Conservation (phyloP, 1,140 invertebrate genomes). For the Zaprionus taronus region DNA sequence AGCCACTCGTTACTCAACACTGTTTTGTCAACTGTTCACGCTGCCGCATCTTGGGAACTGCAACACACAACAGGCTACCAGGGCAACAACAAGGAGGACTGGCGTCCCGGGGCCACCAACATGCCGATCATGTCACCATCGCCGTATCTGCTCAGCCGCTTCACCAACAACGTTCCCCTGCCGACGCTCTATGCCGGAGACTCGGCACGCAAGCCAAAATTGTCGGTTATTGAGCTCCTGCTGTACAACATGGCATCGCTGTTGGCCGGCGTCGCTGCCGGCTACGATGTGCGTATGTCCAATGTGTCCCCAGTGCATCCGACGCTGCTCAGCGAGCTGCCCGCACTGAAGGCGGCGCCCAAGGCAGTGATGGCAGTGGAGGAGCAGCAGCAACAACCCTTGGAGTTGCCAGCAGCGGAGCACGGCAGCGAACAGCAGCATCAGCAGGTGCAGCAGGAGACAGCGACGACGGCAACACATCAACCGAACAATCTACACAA, state of each 20-base stretch:
- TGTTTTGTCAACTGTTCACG: constrained; percentile 49
- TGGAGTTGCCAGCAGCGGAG: constrained; percentile 81
- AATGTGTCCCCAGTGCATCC: constrained; percentile 94
- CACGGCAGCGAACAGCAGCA: neutral
- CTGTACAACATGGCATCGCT: constrained; percentile 96
- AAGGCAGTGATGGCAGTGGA: constrained; percentile 28
- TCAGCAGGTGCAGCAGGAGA: neutral
- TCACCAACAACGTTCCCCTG: constrained; percentile 88
- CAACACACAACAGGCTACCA: constrained; percentile 50
- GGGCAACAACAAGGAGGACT: constrained; percentile 86
- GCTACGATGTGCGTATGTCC: constrained; percentile 95
- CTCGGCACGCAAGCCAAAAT: constrained; percentile 88
- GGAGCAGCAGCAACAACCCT: constrained; percentile 9
- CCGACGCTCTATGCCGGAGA: constrained; percentile 89
- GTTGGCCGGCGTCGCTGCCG: constrained; percentile 94
- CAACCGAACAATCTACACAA: neutral
- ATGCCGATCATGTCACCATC: constrained; percentile 85
- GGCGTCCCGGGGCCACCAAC: constrained; percentile 86
- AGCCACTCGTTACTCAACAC: constrained; percentile 51
- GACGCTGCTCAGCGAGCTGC: constrained; percentile 85
- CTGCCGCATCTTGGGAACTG: constrained; percentile 11
- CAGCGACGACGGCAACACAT: constrained; percentile 36
- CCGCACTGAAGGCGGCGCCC: constrained; percentile 74
- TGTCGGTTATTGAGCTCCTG: constrained; percentile 91
- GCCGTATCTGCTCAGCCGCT: constrained; percentile 79